Conservation (phyloP, 2,888 invertebrate species). For the Leptinotarsa peninsularis region DNA sequence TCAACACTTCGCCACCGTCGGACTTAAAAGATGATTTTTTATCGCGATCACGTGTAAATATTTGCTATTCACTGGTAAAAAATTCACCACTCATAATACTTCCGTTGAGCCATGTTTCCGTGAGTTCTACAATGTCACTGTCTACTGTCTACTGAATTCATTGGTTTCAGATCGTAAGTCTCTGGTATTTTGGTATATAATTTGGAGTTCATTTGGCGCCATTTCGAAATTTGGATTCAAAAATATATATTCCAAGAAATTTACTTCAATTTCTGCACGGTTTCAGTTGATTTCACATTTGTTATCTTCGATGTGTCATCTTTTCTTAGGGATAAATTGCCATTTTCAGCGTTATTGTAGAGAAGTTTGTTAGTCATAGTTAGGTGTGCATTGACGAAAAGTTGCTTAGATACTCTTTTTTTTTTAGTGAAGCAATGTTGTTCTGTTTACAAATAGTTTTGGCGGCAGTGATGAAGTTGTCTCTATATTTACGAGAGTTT, state of each 20-base stretch:
- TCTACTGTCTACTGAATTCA: background rate
- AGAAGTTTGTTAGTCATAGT: constrained; percentile 5
- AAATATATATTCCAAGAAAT: background rate
- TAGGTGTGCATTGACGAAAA: constrained; percentile 1
- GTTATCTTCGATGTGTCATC: constrained; percentile 5
- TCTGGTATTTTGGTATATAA: constrained; percentile 19
- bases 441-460: constrained; percentile 11
- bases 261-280: constrained; percentile 3
- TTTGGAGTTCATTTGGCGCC: background rate
- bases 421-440: constrained; percentile 8
- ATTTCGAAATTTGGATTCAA: background rate
- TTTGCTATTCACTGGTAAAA: background rate
- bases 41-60: constrained; percentile 11
- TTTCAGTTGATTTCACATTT: background rate
- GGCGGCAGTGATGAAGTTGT: background rate
- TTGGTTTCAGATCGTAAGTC: background rate
- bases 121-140: background rate
- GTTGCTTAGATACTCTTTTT: constrained; percentile 2
- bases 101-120: constrained; percentile 3
- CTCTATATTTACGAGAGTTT: background rate
- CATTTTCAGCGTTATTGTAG: constrained; percentile 17
- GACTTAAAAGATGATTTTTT: background rate
- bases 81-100: constrained; percentile 6
- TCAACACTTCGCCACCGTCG: background rate
- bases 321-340: background rate